Evolutionary conservation across 2,888 invertebrate species (phyloP).

Genomic region (Ametastegia equiseti): DNA sequence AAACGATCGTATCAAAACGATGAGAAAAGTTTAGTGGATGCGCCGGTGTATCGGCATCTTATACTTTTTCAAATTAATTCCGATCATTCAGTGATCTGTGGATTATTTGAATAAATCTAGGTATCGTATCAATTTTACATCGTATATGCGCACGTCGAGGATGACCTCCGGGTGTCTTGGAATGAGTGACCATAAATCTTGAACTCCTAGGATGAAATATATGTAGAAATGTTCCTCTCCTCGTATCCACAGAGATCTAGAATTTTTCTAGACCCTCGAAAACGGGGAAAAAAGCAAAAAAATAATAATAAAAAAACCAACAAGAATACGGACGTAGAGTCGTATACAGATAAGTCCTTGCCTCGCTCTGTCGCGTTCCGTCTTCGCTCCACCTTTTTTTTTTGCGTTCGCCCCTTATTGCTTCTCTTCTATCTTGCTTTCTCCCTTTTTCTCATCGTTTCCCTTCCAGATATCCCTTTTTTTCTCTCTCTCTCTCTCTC

Average conservation of each 20-base stretch:
- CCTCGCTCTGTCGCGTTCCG: constrained; percentile 71
- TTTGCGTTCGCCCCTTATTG: constrained; percentile 55
- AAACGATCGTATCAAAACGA: constrained; percentile 15
- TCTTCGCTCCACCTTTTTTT: constrained; percentile 53
- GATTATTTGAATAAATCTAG: background rate
- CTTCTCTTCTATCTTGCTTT: too few species aligned
- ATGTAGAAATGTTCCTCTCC: background rate
- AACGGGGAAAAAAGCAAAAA: constrained; percentile 46
- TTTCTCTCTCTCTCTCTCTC: constrained; percentile 56
- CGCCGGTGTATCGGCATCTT: background rate
- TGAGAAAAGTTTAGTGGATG: background rate
- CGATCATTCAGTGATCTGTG: background rate
- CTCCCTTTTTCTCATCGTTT: constrained; percentile 46
- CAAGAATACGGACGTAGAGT: constrained; percentile 43
- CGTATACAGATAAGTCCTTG: constrained; percentile 53
- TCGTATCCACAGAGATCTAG: constrained; percentile 42
- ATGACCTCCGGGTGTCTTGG: background rate
- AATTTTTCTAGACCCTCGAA: constrained; percentile 18
- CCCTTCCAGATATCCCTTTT: constrained; percentile 58
- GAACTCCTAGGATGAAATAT: constrained; percentile 26
- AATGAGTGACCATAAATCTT: constrained; percentile 29
- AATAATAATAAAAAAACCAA: constrained; percentile 50
- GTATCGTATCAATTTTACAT: background rate
- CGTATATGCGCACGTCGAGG: background rate
- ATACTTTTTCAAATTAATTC: background rate